Base-by-base conservation (phyloP, 2,888 invertebrate species). In the Operophtera brumata region DNA sequence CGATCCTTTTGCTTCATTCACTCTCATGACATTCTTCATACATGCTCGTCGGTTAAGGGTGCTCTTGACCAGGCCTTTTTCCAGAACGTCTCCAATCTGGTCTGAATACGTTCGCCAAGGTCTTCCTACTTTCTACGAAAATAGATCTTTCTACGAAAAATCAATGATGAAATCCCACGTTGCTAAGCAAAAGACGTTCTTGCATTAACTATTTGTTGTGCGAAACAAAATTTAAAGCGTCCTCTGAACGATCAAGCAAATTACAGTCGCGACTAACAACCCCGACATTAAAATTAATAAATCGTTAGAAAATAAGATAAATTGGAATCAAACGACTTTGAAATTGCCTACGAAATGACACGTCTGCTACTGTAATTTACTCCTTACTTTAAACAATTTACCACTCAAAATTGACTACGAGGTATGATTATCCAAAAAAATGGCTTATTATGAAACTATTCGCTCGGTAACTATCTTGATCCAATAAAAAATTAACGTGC, bases 401-500 rank as follows among this genome's bases (percentile, higher is more conserved):
- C 74, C 69, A 70, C 73, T 81, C 74, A 60, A 75, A 82, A 75
- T 74, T 69, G 66, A 69, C 67, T 67, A 71, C 65, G 70, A 68
- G 61, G 67, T 69, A 69, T 77, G 66, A 88, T 86, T 88, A 86
- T 77, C 78, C 41, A 55, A 83, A 88, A 88, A 87, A 90, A 89
- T 87, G 87, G 83, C 86, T 84, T 84, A 90, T 89, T 89, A 89
- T 73, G 73, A 78, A 85, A 84, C 80, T 80, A 81, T 84, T 82
- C 71, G 82, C 82, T 77, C 68, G 67, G 75, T 81, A 83, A 83
- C 79, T 73, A 80, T 82, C 85, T 84, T 85, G 85, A 84, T 83
- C 86, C 76, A 83, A 86, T 90, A 82, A 89, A 89, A 87, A 84
- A 89, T 87, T 83, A 69, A 89, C 78, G 67, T 75, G 61, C 48